Percentiles rank a stretch among this genome's conserved stretches.
phyloP scores from a whole-genome alignment of 2,113 vertebrate genomes.

The Nyctereutes procyonoides region DNA sequence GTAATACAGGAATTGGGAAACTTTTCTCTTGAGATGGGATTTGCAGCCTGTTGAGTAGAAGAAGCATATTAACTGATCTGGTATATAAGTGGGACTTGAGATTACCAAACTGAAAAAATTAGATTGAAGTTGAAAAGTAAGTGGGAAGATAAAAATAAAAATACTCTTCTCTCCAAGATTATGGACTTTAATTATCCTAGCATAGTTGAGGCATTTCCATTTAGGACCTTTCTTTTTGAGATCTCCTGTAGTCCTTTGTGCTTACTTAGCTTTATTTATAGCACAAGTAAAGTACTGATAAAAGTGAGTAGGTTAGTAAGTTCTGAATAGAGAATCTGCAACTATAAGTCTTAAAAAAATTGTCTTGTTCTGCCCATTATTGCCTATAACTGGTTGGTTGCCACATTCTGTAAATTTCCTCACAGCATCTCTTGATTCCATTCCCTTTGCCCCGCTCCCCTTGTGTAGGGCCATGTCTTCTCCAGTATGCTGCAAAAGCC shows the following conservation, averaged over 20 bases:
- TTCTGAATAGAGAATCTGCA: background rate
- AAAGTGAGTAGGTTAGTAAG: background rate
- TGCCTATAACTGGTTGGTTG: background rate
- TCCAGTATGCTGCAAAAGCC: background rate
- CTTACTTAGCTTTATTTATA: conserved; percentile 37
- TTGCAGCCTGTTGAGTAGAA: background rate
- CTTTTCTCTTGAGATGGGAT: background rate
- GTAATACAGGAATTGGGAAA: background rate
- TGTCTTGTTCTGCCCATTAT: background rate
- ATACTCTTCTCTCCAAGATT: background rate
- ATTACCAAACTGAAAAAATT: background rate
- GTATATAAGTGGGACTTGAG: background rate
- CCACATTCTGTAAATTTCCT: background rate
- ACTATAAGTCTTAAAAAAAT: background rate
- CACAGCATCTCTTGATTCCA: background rate
- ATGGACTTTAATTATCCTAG: background rate
- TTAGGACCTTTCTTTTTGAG: background rate
- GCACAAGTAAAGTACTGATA: background rate
- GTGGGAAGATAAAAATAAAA: background rate
- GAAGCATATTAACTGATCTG: background rate
- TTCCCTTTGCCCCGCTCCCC: background rate
- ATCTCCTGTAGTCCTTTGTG: background rate
- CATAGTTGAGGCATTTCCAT: conserved; percentile 12
- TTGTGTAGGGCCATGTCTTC: background rate
- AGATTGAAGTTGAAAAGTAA: conserved; percentile 15